Evolutionary conservation across 1,140 invertebrate genomes (phyloP).

Genomic region (Helicorthomorpha holstii): DNA sequence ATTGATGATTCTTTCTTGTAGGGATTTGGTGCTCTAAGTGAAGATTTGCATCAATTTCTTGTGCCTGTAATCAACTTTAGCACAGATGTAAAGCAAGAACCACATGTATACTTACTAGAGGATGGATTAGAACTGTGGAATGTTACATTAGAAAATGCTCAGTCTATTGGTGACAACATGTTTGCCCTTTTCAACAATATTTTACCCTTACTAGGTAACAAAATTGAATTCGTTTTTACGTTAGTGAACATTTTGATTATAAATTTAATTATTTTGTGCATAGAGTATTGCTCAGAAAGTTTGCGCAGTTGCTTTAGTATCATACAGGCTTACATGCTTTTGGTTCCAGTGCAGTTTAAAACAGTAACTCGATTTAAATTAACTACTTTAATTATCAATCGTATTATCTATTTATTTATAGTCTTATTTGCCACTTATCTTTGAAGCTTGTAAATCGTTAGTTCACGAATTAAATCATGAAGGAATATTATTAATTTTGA

Average conservation of each 20-base stretch:
- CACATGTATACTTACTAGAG: constrained; percentile 75
- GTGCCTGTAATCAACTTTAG: constrained; percentile 53
- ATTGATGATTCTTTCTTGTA: constrained; percentile 19
- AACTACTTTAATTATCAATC: constrained; percentile 1
- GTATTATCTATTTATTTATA: constrained; percentile 12
- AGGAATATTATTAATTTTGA: constrained; percentile 51
- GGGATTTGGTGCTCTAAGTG: constrained; percentile 39
- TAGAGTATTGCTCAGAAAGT: constrained; percentile 40
- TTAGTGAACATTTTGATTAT: not conserved
- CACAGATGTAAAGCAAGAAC: constrained; percentile 57
- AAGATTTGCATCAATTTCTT: constrained; percentile 43
- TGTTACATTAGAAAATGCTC: constrained; percentile 57
- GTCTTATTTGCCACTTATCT: constrained; percentile 42
- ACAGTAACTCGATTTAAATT: not conserved
- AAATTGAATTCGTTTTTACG: not conserved
- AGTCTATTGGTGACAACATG: constrained; percentile 29
- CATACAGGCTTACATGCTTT: constrained; percentile 62
- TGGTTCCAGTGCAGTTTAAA: constrained; percentile 49
- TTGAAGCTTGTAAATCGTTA: constrained; percentile 45
- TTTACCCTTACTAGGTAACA: constrained; percentile 50
- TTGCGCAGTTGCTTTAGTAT: constrained; percentile 57
- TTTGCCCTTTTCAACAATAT: constrained; percentile 59
- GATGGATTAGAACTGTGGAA: constrained; percentile 83
- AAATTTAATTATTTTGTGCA: not conserved
- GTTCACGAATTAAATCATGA: constrained; percentile 60